Percentiles rank a stretch among this genome's conserved stretches.
Evolutionary conservation across 2,888 invertebrate genomes (phyloP).

Genomic region (Drosophila mimica): DNA sequence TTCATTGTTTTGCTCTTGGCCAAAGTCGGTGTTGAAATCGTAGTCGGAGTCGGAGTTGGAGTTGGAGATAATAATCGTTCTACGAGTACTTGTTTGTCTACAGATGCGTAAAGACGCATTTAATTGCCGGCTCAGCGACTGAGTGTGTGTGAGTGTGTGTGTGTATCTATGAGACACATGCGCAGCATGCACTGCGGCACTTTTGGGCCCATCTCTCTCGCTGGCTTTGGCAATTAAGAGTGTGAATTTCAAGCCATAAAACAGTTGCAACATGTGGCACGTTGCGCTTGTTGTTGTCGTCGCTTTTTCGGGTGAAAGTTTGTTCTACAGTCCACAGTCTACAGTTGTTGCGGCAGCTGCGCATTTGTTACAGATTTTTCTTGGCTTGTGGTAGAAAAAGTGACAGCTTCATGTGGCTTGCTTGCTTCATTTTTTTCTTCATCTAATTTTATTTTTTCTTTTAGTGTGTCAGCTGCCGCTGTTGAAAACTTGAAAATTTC

Average conservation of each 20-base stretch:
- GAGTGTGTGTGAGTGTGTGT: constrained; percentile 2
- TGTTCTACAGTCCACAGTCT: constrained; percentile 57
- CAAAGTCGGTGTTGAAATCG: constrained; percentile 1
- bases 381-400: constrained; percentile 49
- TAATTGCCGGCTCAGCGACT: constrained; percentile 38
- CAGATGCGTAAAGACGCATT: constrained; percentile 61
- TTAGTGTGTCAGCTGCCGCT: constrained; percentile 56
- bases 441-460: constrained; percentile 5
- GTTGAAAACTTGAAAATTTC: constrained; percentile 58
- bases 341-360: constrained; percentile 38
- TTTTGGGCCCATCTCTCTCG: constrained; percentile 26
- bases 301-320: constrained; percentile 75
- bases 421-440: constrained; percentile 1
- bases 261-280: constrained; percentile 68
- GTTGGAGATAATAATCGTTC: constrained; percentile 54
- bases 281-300: constrained; percentile 43
- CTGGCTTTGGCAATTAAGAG: constrained; percentile 71
- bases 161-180: constrained; percentile 44
- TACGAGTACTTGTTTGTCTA: constrained; percentile 46
- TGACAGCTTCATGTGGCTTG: constrained; percentile 48
- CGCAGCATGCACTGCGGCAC: constrained; percentile 38
- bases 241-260: constrained; percentile 77
- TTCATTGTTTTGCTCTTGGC: constrained; percentile 67
- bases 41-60: not conserved
- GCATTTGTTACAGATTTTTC: constrained; percentile 75